phyloP scores from a whole-genome alignment of 2,113 vertebrate genomes.

The Amphiprion ocellaris region DNA sequence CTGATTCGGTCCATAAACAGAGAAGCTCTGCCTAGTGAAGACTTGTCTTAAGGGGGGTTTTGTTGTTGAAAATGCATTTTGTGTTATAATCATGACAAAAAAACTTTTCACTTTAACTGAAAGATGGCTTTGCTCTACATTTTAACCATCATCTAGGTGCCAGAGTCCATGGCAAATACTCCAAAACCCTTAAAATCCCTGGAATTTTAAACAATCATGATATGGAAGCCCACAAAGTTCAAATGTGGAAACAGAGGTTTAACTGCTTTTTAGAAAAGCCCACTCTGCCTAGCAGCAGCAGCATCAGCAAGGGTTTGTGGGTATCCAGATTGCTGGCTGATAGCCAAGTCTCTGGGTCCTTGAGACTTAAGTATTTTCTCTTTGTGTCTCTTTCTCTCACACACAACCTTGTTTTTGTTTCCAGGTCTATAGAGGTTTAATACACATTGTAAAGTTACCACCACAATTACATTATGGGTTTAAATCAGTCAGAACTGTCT shows the following conservation, averaged over 20 bases:
- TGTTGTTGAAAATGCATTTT: conserved; percentile 8
- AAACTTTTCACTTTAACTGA: background rate
- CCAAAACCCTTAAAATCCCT: background rate
- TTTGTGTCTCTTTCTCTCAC: conserved; percentile 22
- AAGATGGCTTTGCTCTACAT: background rate
- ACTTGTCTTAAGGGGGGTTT: background rate
- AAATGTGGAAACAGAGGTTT: conserved; percentile 23
- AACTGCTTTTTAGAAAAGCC: conserved; percentile 25
- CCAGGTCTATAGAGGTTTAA: conserved; percentile 5
- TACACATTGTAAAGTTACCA: conserved; percentile 10
- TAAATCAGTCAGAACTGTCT: background rate
- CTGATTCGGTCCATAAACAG: conserved; percentile 40
- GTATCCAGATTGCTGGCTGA: conserved; percentile 52
- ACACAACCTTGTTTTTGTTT: conserved; percentile 28
- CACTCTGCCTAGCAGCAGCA: conserved; percentile 55
- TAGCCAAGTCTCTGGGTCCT: conserved; percentile 48
- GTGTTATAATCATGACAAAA: background rate
- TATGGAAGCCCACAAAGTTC: conserved; percentile 6
- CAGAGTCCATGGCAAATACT: background rate
- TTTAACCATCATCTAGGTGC: background rate
- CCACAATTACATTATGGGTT: conserved; percentile 25
- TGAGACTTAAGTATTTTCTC: conserved; percentile 45
- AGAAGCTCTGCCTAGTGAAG: conserved; percentile 20
- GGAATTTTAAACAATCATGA: conserved; percentile 11
- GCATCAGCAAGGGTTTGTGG: conserved; percentile 46